Conservation (phyloP, 1,140 invertebrate species). For the Microvelia longipes region DNA sequence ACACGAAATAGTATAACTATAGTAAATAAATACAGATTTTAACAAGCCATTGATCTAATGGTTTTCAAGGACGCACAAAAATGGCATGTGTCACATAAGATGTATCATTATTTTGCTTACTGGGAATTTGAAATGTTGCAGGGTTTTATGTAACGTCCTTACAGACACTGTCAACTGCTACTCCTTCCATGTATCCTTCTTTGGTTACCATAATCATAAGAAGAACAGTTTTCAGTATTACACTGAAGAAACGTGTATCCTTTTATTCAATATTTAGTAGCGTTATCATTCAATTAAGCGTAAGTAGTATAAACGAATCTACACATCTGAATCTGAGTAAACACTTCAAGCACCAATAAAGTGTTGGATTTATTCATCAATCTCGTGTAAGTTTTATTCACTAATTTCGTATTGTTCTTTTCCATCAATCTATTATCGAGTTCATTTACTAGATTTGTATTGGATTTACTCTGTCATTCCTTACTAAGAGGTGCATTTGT, state of each 20-base stretch:
- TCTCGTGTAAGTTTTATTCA: neutral
- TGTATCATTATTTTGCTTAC: too few relatives aligned
- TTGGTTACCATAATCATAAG: conserved; percentile 35
- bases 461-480: conserved; percentile 87
- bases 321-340: neutral
- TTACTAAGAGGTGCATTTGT: conserved; percentile 86
- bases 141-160: conserved; percentile 38
- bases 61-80: too few relatives aligned
- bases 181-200: conserved; percentile 44
- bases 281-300: neutral
- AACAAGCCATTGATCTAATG: too few relatives aligned
- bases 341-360: neutral
- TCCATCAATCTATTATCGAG: too few relatives aligned
- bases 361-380: neutral
- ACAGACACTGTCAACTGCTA: conserved; percentile 43
- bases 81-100: too few relatives aligned
- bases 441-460: too few relatives aligned
- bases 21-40: too few relatives aligned
- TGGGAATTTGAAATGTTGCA: too few relatives aligned
- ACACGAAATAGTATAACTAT: too few relatives aligned
- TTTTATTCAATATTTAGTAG: conserved; percentile 24
- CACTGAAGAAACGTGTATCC: conserved; percentile 47
- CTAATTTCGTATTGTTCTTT: neutral
- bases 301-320: neutral
- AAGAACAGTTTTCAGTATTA: conserved; percentile 34